Base-by-base conservation (phyloP, 2,888 invertebrate species). In the Mycalesis mineus region DNA sequence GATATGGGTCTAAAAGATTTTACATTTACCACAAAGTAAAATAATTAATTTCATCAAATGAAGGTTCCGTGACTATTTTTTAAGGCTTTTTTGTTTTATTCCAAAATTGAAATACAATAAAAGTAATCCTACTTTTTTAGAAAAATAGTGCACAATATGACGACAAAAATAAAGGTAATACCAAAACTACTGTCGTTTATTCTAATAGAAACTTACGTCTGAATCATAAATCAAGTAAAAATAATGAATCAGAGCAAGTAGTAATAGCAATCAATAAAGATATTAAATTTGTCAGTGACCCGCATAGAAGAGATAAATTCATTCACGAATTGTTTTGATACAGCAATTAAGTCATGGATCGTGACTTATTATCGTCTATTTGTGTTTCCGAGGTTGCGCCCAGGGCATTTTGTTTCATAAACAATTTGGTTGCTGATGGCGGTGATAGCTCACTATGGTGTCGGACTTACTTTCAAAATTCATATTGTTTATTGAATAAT, bases 271-370 rank as follows among this genome's bases (percentile, higher is more conserved):
- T 40, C 9, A 37, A 45, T 39, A 39, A 11, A 11, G 37, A 33
- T 13, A 45, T 44, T 49, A 17, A 37, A 49, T 49, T 56, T 50
- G 49, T 42, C 36, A 14, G 22, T 45, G 51, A 33, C 15, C 33
- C 48, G 14, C n/a, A 50, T 36, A 40, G n/a, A 13, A 39, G 15
- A 31, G 33, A 58, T 50, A 45, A 55, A 31, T 53, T 58, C 50
- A 45, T 58, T 55, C 45, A 55, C 39, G 42, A 52, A 49, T 51
- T 45, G 33, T 33, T 44, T 49, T 55, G 54, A 50, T 58, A 50
- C 39, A 45, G 45, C 44, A 45, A 55, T 50, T 55, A 55, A 57
- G 47, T 45, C 47, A 42, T 14, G 47, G 36, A 52, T 52, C 55
- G 55, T 51, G 50, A 58, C 45, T 51, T 58, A 45, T 45, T 47